Evolutionary conservation across 2,888 invertebrate species (phyloP).

Genomic region (Lamellibrachia satsuma): DNA sequence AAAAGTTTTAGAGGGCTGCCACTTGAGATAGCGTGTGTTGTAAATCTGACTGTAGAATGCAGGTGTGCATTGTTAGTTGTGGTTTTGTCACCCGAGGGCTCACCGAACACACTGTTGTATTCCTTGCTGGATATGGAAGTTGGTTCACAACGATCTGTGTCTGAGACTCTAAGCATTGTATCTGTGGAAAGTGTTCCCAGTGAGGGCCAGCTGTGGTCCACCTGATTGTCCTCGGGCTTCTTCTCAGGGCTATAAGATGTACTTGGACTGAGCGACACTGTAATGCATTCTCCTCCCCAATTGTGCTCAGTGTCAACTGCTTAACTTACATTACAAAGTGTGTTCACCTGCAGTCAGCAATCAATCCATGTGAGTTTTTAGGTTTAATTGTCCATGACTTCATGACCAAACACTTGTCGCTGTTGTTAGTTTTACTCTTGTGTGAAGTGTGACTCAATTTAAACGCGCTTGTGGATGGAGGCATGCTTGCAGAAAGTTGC

Average conservation of each 20-base stretch:
- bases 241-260: constrained; percentile 5
- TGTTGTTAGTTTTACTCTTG: not conserved
- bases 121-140: not conserved
- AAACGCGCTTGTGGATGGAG: not conserved
- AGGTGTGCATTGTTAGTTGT: not conserved
- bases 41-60: not conserved
- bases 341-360: not conserved
- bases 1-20: not conserved
- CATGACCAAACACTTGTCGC: not conserved
- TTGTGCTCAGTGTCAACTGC: not conserved
- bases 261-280: not conserved
- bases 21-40: not conserved
- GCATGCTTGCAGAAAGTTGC: not conserved
- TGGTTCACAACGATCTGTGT: not conserved
- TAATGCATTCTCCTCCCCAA: not conserved
- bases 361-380: not conserved
- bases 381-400: constrained; percentile 5
- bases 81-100: not conserved
- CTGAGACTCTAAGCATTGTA: not conserved
- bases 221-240: constrained; percentile 4
- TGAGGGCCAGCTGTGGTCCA: not conserved
- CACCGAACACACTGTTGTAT: not conserved
- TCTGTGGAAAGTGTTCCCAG: no score
- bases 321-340: constrained; percentile 8
- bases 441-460: not conserved